These are phyloP conservation scores for Acleris emargana DNA, from an alignment of 2,888 invertebrate genomes.

Conservation along the genomic window DNA sequence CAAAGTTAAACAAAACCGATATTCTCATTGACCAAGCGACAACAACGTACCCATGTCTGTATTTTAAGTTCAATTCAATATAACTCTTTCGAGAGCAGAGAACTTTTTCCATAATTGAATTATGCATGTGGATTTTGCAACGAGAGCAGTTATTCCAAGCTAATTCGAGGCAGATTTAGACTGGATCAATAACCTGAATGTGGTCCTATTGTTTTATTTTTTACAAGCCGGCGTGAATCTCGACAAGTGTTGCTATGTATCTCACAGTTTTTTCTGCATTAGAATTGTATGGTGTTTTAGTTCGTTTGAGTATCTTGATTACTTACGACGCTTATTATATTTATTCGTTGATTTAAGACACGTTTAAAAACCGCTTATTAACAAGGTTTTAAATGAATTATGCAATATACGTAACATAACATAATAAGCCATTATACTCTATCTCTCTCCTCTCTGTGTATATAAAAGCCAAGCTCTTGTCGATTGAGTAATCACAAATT, in stretches of 20 bases:
- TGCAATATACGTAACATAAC: no score
- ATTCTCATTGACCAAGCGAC: no score
- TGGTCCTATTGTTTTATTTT: constrained; percentile 59
- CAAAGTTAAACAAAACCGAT: no score
- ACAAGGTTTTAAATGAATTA: no score
- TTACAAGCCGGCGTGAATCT: constrained; percentile 37
- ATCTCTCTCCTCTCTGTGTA: no score
- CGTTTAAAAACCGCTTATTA: no score
- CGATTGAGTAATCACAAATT: no score
- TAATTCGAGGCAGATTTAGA: constrained; percentile 64
- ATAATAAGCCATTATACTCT: no score
- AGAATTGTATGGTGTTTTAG: constrained; percentile 2
- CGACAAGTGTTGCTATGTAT: constrained; percentile 17
- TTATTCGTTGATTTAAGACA: not conserved
- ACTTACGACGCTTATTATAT: not conserved
- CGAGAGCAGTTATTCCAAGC: constrained; percentile 56
- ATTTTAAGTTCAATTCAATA: no score
- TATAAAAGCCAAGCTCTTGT: no score
- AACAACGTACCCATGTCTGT: no score
- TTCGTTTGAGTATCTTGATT: not conserved
- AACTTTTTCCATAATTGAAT: constrained; percentile 24
- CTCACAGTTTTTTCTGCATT: constrained; percentile 30
- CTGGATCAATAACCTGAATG: constrained; percentile 68
- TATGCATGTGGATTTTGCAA: constrained; percentile 13
- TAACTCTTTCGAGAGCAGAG: not conserved